Evolutionary conservation across 2,113 vertebrate species (phyloP), one percentile per base, ranked within the genome.

Genomic region (Ctenodactylus gundi): DNA sequence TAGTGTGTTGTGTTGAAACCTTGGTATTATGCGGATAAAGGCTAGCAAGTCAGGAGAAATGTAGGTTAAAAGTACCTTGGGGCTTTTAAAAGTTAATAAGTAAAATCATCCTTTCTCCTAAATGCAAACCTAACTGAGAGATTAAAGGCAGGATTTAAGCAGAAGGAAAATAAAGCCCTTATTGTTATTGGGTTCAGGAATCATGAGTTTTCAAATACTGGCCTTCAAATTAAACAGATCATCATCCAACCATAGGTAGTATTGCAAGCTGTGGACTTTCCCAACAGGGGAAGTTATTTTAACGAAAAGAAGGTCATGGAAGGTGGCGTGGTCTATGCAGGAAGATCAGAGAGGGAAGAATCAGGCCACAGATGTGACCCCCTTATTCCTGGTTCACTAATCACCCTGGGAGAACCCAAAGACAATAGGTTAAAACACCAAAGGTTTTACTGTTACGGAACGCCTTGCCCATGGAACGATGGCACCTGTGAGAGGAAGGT

Each of bases 21-120:
- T 34, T 77, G 3, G 25, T 67, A 3, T 58, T 90, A 14, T 23
- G 18, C 15, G 60, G 20, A 57, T 7, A 88, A 14, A 83, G 17
- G 49, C 18, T 62, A 72, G 7, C 9, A 93, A 34, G 39, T 67
- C 51, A 31, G 34, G 49, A 86, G 11, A 44, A 46, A 27, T 7
- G 18, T 72, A 27, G 21, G 31, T 62, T 76, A 75, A 55, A 36
- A 21, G 14, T 36, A 64, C 18, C 57, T 2, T 15, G 13, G 17
- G 27, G 34, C 73, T 70, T 73, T 86, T 10, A 73, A 93, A 95
- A 94, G 49, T 18, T 44, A 88, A 72, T 39, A 83, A 57, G 55
- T 70, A 5, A 85, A 92, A 82, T 62, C 7, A 34, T 8, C 46
- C 17, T 88, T 90, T 64, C 36, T 57, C 55, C 29, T 10, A n/a